Base-by-base conservation (phyloP, 2,888 invertebrate species). In the Emmelina monodactyla region DNA sequence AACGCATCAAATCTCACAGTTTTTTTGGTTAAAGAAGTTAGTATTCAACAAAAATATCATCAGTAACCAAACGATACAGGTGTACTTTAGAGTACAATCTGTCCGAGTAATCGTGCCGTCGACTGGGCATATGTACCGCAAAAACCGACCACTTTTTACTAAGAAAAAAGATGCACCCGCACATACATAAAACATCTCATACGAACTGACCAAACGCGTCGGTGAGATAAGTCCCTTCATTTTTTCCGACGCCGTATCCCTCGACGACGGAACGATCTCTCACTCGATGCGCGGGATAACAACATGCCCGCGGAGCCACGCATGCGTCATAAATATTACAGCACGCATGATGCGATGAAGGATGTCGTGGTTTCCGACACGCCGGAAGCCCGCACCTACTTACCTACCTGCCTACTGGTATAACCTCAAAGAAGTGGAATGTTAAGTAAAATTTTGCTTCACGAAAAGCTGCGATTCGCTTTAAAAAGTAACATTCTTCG, bases 191-290 rank as follows among this genome's bases (percentile, higher is more conserved):
- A 65, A 66, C 71, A 69, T 68, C 44, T 53, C 56, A 47, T 53
- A 51, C 53, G 57, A 46, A 49, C 46, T 49, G 55, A 55, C n/a
- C 62, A 55, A 61, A 62, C 63, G 56, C 61, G 49, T 50, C 48
- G 53, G 49, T 50, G 53, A 64, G 68, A 75, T 72, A 73, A 72
- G 69, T 64, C 67, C 62, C 70, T 64, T 68, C 75, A 62, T 76
- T 78, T 75, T 78, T 78, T 71, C 58, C 50, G 58, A 52, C 61
- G 57, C 65, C 62, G 59, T 70, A 73, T 72, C 75, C 75, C 73
- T 56, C 50, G 69, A 52, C 73, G 76, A 71, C 73, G 56, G 50
- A 66, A 73, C 66, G 72, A 73, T 73, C 69, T 66, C 62, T 63
- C 58, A 53, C 58, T 67, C 76, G 71, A 73, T 73, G 63, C 66